Evolutionary conservation across 2,113 vertebrate genomes (phyloP).

Genomic region (Atherinomorus stipes): DNA sequence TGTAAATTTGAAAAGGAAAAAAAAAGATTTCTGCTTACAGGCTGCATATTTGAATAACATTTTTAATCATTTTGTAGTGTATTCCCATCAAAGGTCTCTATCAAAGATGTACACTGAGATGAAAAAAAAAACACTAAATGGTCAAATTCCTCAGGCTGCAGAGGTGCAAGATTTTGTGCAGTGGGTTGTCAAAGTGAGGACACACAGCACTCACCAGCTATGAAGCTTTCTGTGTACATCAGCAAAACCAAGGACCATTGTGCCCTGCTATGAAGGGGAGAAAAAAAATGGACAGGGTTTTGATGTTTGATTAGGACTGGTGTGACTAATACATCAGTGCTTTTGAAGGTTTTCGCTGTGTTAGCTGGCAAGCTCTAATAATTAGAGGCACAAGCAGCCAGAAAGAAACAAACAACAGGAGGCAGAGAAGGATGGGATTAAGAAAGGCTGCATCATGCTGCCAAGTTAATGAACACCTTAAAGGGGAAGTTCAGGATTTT

Average conservation of each 20-base stretch:
- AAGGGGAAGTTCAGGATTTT: too few species aligned
- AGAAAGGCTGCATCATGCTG: slow-evolving; percentile 7
- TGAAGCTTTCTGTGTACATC: slow-evolving; percentile 35
- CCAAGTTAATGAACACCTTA: slow-evolving; percentile 32
- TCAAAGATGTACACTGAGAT: not conserved
- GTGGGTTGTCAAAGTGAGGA: not conserved
- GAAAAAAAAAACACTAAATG: not conserved
- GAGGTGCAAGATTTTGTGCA: slow-evolving; percentile 16
- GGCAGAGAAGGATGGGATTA: slow-evolving; percentile 33
- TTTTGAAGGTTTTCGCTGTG: slow-evolving; percentile 34
- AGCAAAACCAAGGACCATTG: slow-evolving; percentile 35
- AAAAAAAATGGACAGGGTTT: slow-evolving; percentile 1
- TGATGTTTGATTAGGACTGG: slow-evolving; percentile 23
- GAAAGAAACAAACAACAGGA: slow-evolving; percentile 44
- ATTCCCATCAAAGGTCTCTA: too few species aligned
- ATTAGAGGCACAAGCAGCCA: slow-evolving; percentile 45
- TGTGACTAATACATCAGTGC: slow-evolving; percentile 33
- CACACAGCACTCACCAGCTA: slow-evolving; percentile 5
- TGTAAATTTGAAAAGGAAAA: too few species aligned
- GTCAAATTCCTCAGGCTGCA: slow-evolving; percentile 23
- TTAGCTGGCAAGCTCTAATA: slow-evolving; percentile 26
- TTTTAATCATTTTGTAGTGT: too few species aligned
- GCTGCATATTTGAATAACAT: too few species aligned
- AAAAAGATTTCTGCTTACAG: too few species aligned
- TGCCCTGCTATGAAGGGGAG: not conserved